These are phyloP conservation scores for Lysiphlebus fabarum DNA, from an alignment of 1,140 invertebrate genomes.

Conservation along the genomic window DNA sequence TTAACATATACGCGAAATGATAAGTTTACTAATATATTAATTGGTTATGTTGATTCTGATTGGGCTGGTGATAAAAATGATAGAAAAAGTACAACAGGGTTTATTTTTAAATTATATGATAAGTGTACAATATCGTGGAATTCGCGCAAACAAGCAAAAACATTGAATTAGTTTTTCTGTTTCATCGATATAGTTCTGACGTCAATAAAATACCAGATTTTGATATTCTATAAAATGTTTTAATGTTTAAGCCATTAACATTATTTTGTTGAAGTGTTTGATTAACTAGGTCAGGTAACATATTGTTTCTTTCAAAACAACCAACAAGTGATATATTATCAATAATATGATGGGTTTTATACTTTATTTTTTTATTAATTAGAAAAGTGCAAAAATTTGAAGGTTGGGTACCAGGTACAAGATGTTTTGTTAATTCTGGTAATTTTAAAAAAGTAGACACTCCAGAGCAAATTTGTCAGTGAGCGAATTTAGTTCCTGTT, in stretches of 20 bases:
- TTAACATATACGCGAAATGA: too few species aligned
- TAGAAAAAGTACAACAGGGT: slow-evolving; percentile 5
- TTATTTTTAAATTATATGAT: slow-evolving; percentile 5
- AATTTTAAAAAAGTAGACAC: neutral
- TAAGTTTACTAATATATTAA: too few species aligned
- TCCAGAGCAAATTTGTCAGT: slow-evolving; percentile 2
- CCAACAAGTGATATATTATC: neutral
- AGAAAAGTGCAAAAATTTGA: neutral
- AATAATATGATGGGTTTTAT: neutral
- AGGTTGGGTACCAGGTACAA: neutral
- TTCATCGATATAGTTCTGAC: too few species aligned
- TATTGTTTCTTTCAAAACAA: neutral
- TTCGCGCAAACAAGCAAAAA: neutral
- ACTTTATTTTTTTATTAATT: neutral
- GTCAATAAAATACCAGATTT: too few species aligned
- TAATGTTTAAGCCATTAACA: neutral
- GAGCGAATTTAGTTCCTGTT: neutral
- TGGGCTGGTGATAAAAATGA: slow-evolving; percentile 3
- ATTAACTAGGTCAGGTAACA: neutral
- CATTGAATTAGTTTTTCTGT: too few species aligned
- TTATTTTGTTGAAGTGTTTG: neutral
- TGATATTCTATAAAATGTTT: too few species aligned
- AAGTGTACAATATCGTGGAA: slow-evolving; percentile 6
- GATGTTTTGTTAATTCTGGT: neutral
- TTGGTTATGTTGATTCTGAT: slow-evolving; percentile 18